Percentiles rank a stretch among this genome's conserved stretches.
These are phyloP conservation scores for Orthonychiurus folsomi DNA, from an alignment of 2,888 invertebrate genomes.

Conservation along the genomic window DNA sequence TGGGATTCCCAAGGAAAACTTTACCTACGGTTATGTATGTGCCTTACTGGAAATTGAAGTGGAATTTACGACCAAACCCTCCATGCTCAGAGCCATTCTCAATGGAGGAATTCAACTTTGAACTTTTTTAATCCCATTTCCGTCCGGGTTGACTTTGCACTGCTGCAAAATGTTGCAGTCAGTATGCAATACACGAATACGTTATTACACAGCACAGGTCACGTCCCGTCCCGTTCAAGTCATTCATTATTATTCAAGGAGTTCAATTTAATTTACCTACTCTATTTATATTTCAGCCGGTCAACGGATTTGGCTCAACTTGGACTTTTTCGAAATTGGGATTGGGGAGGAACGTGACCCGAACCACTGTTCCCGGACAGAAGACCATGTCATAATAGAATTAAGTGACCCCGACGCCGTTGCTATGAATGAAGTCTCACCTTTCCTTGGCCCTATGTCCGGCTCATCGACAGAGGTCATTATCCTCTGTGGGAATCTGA, in stretches of 20 bases:
- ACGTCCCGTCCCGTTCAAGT: too few species aligned
- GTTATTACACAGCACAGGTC: too few species aligned
- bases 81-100: neutral
- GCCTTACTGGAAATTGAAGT: too few species aligned
- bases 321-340: constrained; percentile 44
- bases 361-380: constrained; percentile 21
- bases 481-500: constrained; percentile 38
- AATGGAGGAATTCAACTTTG: neutral
- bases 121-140: neutral
- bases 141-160: too few species aligned
- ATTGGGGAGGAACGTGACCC: neutral
- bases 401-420: constrained; percentile 41
- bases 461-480: constrained; percentile 9
- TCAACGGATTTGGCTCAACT: constrained; percentile 62
- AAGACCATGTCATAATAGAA: constrained; percentile 51
- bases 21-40: too few species aligned
- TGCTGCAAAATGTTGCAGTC: too few species aligned
- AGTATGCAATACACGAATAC: too few species aligned
- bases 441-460: neutral
- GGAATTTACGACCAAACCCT: too few species aligned
- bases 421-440: neutral
- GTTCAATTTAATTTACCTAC: too few species aligned
- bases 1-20: too few species aligned
- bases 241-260: too few species aligned
- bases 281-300: too few species aligned